Conservation (phyloP, 2,888 invertebrate genomes). For the Latrodectus hesperus region DNA sequence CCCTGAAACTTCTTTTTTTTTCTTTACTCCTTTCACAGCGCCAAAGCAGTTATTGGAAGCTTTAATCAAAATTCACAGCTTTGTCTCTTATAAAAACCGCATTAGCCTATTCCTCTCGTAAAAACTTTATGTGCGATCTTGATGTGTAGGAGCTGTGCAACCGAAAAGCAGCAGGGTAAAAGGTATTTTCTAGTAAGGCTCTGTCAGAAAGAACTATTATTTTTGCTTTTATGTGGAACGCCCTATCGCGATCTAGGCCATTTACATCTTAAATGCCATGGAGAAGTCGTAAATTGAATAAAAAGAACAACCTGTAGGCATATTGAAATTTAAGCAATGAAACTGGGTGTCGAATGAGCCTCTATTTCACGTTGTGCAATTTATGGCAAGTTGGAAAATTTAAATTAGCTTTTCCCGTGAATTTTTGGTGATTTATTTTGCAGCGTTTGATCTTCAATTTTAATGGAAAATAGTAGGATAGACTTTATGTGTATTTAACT, state of each 20-base stretch:
- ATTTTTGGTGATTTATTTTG: no score
- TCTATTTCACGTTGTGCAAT: no score
- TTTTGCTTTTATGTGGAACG: background rate
- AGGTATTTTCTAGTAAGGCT: background rate
- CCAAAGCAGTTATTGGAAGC: background rate
- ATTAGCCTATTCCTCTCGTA: background rate
- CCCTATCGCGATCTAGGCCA: background rate
- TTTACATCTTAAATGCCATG: background rate
- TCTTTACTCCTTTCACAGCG: background rate
- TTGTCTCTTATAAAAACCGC: background rate
- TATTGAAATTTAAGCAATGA: background rate
- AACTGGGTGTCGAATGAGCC: no score
- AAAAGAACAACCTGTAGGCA: background rate
- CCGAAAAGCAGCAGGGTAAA: background rate
- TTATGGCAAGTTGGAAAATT: no score
- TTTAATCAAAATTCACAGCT: slow-evolving; percentile 4
- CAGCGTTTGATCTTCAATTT: no score
- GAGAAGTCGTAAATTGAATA: background rate
- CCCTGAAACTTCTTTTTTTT: background rate
- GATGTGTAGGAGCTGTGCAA: background rate
- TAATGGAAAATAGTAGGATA: no score
- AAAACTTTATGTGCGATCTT: background rate
- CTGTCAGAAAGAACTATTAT: background rate
- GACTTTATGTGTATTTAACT: no score
- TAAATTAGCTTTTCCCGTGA: no score